A percentile compares a stretch with the other conserved stretches of the same genome.
These are phyloP conservation scores for Sialia sialis DNA, from an alignment of 2,113 vertebrate genomes.

Conservation along the genomic window DNA sequence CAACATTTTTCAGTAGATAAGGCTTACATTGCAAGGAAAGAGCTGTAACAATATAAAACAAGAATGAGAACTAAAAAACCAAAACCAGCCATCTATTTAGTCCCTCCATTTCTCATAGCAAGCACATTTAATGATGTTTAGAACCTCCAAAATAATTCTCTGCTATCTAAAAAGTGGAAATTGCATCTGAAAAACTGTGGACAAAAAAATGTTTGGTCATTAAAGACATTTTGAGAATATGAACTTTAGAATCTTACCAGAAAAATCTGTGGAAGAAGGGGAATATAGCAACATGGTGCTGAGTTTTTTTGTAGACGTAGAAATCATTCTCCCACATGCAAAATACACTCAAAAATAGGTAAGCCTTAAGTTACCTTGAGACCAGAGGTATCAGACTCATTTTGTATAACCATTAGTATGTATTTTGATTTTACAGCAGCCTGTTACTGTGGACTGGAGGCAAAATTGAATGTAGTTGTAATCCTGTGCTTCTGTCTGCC, in stretches of 20 bases:
- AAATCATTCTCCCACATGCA: accelerated
- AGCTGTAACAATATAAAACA: background rate
- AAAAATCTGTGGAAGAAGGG: background rate
- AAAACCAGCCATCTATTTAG: background rate
- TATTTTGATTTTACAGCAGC: background rate
- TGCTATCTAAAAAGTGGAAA: background rate
- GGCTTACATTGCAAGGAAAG: background rate
- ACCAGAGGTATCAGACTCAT: background rate
- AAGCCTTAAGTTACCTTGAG: background rate
- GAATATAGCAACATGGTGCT: background rate
- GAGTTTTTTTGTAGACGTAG: background rate
- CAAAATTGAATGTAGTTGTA: background rate
- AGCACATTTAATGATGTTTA: background rate
- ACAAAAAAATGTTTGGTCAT: background rate
- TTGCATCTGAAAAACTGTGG: background rate
- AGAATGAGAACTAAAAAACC: background rate
- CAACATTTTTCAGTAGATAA: background rate
- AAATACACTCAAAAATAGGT: background rate
- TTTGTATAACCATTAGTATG: background rate
- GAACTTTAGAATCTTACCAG: background rate
- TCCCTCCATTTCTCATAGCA: background rate
- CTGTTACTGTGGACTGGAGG: background rate
- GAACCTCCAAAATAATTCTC: background rate
- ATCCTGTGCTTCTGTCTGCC: background rate
- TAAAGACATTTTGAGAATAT: background rate